Evolutionary conservation across 1,140 invertebrate genomes (phyloP).

Genomic region (Triops cancriformis): DNA sequence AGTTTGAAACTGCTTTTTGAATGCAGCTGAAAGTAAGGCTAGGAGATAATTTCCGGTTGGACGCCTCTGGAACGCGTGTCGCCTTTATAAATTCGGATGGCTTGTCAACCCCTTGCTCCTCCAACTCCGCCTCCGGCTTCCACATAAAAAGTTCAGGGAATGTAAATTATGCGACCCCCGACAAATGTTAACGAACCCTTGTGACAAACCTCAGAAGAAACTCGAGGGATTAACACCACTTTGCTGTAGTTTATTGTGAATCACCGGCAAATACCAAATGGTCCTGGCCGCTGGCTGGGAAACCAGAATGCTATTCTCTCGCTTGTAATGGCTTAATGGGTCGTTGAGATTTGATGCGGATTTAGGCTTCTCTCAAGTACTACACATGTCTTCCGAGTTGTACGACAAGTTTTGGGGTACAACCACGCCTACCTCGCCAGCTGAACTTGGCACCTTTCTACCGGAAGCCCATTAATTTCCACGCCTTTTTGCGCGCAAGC

Average conservation of each 20-base stretch:
- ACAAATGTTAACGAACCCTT: neutral
- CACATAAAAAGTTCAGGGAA: neutral
- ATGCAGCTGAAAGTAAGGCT: neutral
- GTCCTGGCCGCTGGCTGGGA: neutral
- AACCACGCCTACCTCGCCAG: neutral
- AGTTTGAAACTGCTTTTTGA: neutral
- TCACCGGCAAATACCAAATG: neutral
- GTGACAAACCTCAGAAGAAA: neutral
- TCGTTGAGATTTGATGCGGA: conserved; percentile 4
- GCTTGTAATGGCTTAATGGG: neutral
- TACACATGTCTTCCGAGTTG: neutral
- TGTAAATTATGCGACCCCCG: neutral
- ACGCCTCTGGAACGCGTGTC: conserved; percentile 3
- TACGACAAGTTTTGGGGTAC: neutral
- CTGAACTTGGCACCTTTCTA: conserved; percentile 5
- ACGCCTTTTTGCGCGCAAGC: neutral
- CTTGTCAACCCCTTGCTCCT: conserved; percentile 12
- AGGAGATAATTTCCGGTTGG: conserved; percentile 13
- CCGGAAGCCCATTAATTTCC: conserved; percentile 7
- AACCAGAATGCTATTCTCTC: neutral
- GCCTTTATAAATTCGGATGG: neutral
- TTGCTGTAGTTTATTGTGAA: neutral
- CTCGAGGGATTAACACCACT: neutral
- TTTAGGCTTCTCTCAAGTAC: neutral
- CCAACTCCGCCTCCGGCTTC: neutral